Evolutionary conservation across 2,888 invertebrate genomes (phyloP).

Genomic region (Gortyna flavago): DNA sequence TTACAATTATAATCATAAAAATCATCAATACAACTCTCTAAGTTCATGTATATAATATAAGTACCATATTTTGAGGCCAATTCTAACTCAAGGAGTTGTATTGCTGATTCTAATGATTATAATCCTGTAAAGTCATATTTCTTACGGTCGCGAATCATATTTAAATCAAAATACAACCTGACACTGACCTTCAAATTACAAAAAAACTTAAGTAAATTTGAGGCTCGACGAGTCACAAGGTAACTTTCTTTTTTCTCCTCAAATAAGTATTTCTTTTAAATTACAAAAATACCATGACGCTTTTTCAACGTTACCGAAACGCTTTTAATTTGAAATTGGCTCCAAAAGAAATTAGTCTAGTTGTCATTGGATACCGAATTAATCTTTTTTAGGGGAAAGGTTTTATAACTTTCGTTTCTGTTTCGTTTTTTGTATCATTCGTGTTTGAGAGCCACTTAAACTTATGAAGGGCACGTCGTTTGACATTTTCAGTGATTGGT

Average conservation of each 20-base stretch:
- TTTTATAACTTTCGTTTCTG: conserved; percentile 38
- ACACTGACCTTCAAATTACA: not conserved
- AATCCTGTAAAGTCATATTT: no score
- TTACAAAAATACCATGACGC: not conserved
- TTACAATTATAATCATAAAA: no score
- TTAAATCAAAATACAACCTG: not conserved
- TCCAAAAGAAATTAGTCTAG: conserved; percentile 27
- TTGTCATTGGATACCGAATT: conserved; percentile 31
- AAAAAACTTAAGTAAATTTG: not conserved
- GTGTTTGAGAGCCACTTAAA: conserved; percentile 4
- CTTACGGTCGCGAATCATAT: not conserved
- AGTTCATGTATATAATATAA: no score
- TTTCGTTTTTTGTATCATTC: conserved; percentile 32
- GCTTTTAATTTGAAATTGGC: conserved; percentile 34
- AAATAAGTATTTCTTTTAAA: not conserved
- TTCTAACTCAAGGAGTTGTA: no score
- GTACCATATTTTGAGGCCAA: no score
- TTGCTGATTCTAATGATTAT: no score
- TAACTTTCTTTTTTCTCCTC: not conserved
- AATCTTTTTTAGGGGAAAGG: conserved; percentile 38
- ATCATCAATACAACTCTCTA: no score
- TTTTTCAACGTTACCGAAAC: conserved; percentile 12
- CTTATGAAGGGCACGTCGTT: not conserved
- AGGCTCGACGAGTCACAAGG: not conserved
- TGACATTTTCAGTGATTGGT: not conserved